These are phyloP conservation scores for Hirundo rustica DNA, from an alignment of 2,797 vertebrate genomes.

Conservation along the genomic window DNA sequence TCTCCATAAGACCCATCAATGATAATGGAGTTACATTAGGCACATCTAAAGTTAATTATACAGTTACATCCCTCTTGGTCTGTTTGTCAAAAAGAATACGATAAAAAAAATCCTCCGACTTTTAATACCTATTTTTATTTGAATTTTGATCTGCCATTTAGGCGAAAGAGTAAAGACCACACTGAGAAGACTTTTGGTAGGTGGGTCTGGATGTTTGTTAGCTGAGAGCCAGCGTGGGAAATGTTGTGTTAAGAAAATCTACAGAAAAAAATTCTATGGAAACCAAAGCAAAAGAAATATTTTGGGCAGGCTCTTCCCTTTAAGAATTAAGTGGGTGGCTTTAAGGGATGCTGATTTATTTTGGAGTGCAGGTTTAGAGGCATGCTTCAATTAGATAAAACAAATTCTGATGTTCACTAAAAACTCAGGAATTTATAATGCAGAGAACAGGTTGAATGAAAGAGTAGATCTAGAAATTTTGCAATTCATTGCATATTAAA, in stretches of 20 bases:
- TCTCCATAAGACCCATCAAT: conserved; percentile 52
- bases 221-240: not conserved
- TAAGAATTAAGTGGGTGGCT: not conserved
- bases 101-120: not conserved
- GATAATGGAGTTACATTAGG: conserved; percentile 69
- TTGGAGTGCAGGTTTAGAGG: not conserved
- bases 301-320: not conserved
- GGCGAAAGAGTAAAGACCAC: not conserved
- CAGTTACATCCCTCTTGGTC: conserved; percentile 56
- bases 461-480: not conserved
- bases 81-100: conserved; percentile 52
- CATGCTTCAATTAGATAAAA: not conserved
- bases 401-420: not conserved
- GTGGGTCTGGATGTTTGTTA: not conserved
- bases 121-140: conserved; percentile 22
- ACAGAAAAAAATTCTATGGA: not conserved
- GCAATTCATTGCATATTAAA: not conserved
- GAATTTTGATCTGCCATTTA: conserved; percentile 5
- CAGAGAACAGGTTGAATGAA: not conserved
- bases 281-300: not conserved
- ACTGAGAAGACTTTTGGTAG: not conserved
- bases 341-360: conserved; percentile 9
- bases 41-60: conserved; percentile 74
- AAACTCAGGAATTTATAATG: not conserved
- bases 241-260: not conserved